A percentile compares a stretch with the other conserved stretches of the same genome.
These are phyloP conservation scores for Saccostrea cuccullata DNA, from an alignment of 1,140 invertebrate species.

Conservation along the genomic window DNA sequence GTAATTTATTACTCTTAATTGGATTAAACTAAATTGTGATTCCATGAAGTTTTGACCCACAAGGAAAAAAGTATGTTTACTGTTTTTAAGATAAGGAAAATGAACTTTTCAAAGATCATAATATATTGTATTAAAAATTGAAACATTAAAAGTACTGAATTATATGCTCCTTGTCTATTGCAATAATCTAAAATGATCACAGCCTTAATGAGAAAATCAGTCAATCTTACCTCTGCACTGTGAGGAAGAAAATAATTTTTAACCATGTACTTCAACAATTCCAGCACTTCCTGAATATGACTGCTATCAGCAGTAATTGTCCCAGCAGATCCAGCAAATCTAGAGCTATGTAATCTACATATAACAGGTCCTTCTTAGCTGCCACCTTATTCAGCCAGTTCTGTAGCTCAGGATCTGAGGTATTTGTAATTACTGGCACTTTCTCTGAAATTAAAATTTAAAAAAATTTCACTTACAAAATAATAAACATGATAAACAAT, in stretches of 20 bases:
- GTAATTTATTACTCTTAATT: too few relatives aligned
- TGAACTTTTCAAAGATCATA: too few relatives aligned
- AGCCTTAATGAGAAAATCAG: too few relatives aligned
- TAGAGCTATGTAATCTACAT: background rate
- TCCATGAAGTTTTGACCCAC: too few relatives aligned
- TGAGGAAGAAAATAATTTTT: background rate
- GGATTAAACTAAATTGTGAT: too few relatives aligned
- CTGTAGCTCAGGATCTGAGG: background rate
- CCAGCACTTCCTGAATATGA: background rate
- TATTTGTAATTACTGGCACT: background rate
- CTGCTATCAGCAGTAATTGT: background rate
- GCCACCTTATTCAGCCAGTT: background rate
- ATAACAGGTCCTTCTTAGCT: background rate
- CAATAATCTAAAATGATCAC: too few relatives aligned
- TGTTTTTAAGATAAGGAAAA: too few relatives aligned
- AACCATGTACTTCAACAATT: background rate
- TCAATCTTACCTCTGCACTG: background rate
- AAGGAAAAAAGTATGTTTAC: too few relatives aligned
- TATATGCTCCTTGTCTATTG: too few relatives aligned
- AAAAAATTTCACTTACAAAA: background rate
- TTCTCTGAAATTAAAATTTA: background rate
- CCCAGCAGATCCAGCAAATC: slow-evolving; percentile 15
- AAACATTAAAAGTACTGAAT: too few relatives aligned
- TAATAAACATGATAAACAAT: background rate
- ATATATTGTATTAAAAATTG: too few relatives aligned